These are phyloP conservation scores for Diaprepes abbreviatus DNA, from an alignment of 2,888 invertebrate genomes.

Conservation along the genomic window DNA sequence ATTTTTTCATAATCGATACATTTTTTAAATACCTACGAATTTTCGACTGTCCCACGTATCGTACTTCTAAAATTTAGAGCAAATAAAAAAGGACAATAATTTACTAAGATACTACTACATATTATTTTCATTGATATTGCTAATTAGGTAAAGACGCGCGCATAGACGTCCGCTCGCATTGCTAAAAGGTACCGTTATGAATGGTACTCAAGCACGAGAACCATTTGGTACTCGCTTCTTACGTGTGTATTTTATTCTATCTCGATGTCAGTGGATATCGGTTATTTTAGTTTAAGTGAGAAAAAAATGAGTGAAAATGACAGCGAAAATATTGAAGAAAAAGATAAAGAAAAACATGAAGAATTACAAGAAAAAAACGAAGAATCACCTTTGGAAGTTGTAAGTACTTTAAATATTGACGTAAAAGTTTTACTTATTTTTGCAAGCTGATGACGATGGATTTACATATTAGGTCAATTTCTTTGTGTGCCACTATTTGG, in stretches of 20 bases:
- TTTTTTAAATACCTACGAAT: background rate
- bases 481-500: background rate
- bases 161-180: background rate
- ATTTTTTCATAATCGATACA: background rate
- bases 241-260: slow-evolving; percentile 6
- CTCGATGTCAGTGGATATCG: slow-evolving; percentile 37
- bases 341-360: slow-evolving; percentile 3
- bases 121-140: background rate
- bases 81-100: background rate
- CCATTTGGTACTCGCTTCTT: slow-evolving; percentile 22
- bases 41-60: background rate
- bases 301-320: slow-evolving; percentile 43
- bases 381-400: background rate
- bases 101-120: no score
- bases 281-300: slow-evolving; percentile 38
- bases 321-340: slow-evolving; percentile 12
- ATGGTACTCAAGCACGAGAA: slow-evolving; percentile 24
- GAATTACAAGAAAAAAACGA: slow-evolving; percentile 23
- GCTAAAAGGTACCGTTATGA: slow-evolving; percentile 36
- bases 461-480: slow-evolving; percentile 5
- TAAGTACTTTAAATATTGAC: no score
- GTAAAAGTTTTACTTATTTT: background rate
- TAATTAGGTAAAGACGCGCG: slow-evolving; percentile 10
- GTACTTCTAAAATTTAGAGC: background rate
- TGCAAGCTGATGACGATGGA: background rate